phyloP scores from a whole-genome alignment of 2,113 vertebrate genomes.

The Antechinus stuartii region DNA sequence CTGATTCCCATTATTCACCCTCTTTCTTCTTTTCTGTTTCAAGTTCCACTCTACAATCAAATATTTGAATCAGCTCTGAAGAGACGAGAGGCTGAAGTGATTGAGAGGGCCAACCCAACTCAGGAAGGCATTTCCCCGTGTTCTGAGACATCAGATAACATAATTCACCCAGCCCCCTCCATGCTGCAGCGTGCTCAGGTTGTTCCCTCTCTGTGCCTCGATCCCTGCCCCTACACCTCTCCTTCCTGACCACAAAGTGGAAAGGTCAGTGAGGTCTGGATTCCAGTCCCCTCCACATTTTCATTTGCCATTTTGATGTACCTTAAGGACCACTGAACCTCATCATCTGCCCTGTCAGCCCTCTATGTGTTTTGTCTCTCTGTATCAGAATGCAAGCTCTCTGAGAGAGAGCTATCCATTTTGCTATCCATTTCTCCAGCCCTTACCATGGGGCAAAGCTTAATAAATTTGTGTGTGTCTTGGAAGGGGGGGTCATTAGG shows the following conservation, averaged over 20 bases:
- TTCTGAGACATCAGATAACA: background rate
- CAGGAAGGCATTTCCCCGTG: background rate
- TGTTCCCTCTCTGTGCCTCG: fast-evolving
- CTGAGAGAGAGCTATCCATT: background rate
- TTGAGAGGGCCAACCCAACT: background rate
- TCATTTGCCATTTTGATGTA: background rate
- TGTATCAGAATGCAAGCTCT: background rate
- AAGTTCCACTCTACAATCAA: background rate
- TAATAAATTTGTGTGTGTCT: background rate
- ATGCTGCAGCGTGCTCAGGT: background rate
- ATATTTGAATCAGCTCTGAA: background rate
- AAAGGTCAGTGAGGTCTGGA: background rate
- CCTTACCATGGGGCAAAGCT: background rate
- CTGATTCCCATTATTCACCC: background rate
- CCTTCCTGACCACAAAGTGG: background rate
- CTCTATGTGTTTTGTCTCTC: background rate
- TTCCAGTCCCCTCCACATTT: background rate
- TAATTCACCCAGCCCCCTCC: background rate
- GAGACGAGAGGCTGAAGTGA: background rate
- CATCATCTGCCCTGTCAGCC: background rate
- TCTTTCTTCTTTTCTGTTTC: background rate
- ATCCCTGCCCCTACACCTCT: background rate
- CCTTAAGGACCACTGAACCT: background rate
- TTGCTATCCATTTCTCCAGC: background rate
- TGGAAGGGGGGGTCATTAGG: background rate